phyloP scores from a whole-genome alignment of 92 coral and sea anemone species.

The Porites evermanni region DNA sequence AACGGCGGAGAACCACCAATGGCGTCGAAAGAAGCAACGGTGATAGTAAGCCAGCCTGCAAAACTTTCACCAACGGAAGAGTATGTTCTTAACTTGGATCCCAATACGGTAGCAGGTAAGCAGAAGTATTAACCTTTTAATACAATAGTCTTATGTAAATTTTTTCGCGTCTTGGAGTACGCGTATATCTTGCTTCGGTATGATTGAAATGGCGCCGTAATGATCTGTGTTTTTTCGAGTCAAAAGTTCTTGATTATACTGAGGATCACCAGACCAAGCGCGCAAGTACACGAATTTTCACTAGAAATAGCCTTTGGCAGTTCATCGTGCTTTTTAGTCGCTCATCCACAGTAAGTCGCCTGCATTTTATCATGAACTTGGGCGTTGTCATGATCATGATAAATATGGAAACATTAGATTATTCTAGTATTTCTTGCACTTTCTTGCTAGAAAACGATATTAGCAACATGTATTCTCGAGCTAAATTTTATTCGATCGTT shows the following conservation, averaged over 20 bases:
- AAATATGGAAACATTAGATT: not conserved
- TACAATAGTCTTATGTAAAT: not conserved
- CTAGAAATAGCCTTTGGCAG: not conserved
- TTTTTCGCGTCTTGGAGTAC: not conserved
- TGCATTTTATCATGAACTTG: not conserved
- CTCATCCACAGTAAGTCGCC: not conserved
- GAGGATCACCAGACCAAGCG: not conserved
- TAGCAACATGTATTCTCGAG: not conserved
- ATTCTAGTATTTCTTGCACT: not conserved
- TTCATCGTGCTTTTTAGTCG: not conserved
- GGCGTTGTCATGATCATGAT: slow-evolving; percentile 31
- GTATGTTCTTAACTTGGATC: slow-evolving; percentile 84
- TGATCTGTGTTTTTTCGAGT: not conserved
- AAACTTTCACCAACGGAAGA: slow-evolving; percentile 75
- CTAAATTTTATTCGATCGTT: not conserved
- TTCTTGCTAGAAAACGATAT: not conserved
- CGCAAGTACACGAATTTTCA: not conserved
- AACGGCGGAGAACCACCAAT: slow-evolving; percentile 12
- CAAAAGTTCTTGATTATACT: too few species aligned
- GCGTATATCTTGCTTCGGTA: too few species aligned
- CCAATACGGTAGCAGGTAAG: slow-evolving; percentile 76
- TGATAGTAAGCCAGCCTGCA: slow-evolving; percentile 65
- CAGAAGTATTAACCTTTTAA: not conserved
- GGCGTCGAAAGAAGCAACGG: slow-evolving; percentile 64
- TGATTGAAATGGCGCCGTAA: not conserved